Evolutionary conservation across 2,797 vertebrate genomes (phyloP).

Genomic region (Coendou prehensilis): DNA sequence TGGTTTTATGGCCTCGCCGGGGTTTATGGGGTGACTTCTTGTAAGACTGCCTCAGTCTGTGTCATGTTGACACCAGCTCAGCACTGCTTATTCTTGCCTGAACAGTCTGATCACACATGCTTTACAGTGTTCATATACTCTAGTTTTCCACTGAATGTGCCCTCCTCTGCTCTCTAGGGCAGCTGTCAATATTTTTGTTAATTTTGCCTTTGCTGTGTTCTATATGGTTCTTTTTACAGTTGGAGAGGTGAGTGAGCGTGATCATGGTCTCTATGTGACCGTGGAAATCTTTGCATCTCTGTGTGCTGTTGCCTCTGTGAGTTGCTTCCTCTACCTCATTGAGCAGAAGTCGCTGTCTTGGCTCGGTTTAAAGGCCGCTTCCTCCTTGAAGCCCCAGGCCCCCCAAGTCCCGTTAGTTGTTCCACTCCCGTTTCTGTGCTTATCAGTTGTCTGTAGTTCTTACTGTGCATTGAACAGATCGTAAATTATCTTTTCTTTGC

Average conservation of each 20-base stretch:
- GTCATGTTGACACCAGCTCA: background rate
- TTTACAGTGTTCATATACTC: background rate
- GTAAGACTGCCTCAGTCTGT: background rate
- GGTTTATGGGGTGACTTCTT: background rate
- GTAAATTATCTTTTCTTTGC: background rate
- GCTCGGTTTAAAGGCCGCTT: background rate
- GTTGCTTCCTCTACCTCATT: background rate
- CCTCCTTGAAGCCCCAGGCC: background rate
- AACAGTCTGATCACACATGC: background rate
- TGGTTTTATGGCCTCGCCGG: background rate
- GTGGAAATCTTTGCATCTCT: background rate
- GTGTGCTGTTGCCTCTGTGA: background rate
- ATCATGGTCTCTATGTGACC: background rate
- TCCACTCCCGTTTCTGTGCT: background rate
- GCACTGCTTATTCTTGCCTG: background rate
- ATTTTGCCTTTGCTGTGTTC: background rate
- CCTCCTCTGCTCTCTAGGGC: background rate
- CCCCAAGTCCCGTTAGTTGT: rapidly evolving
- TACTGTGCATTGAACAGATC: background rate
- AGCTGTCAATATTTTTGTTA: background rate
- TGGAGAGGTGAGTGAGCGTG: background rate
- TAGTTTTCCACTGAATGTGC: background rate
- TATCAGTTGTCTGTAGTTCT: background rate
- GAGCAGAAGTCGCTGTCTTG: background rate
- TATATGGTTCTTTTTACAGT: background rate